A percentile compares a stretch with the other conserved stretches of the same genome.
Conservation (phyloP, 2,113 vertebrate species). For the Corythornis madagascariensis region DNA sequence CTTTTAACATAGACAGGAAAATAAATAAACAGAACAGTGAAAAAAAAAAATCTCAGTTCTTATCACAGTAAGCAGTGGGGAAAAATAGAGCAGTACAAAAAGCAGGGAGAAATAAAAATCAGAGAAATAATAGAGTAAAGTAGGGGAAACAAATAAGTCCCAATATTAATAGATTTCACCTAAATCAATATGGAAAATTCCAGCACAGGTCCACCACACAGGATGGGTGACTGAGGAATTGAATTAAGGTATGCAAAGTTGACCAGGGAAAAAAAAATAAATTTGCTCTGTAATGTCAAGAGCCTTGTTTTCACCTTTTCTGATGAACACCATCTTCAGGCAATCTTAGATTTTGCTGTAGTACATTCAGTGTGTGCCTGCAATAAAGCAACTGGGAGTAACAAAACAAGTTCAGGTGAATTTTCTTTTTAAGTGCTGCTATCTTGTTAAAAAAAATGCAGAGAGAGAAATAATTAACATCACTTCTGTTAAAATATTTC, state of each 20-base stretch:
- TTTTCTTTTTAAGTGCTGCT: slow-evolving; percentile 5
- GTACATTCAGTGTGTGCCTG: background rate
- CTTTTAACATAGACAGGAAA: background rate
- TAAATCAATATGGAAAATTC: slow-evolving; percentile 41
- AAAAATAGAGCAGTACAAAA: slow-evolving; percentile 7
- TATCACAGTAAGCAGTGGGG: background rate
- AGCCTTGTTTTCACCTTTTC: background rate
- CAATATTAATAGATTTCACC: background rate
- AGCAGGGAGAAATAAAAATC: background rate
- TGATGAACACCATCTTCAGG: background rate
- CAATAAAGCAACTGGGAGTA: slow-evolving; percentile 1
- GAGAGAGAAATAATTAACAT: background rate
- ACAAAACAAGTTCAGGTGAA: background rate
- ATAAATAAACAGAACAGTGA: background rate
- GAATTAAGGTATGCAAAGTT: slow-evolving; percentile 27
- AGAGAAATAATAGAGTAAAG: background rate
- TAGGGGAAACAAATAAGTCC: background rate
- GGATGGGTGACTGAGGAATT: slow-evolving; percentile 24
- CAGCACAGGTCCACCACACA: slow-evolving; percentile 18
- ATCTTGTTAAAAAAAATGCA: background rate
- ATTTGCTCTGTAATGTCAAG: background rate
- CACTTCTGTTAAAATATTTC: background rate
- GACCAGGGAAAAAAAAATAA: slow-evolving; percentile 5
- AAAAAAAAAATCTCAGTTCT: background rate
- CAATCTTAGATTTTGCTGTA: slow-evolving; percentile 1